Base-by-base conservation (phyloP, 2,888 invertebrate genomes). In the Tolmerus cingulatus region DNA sequence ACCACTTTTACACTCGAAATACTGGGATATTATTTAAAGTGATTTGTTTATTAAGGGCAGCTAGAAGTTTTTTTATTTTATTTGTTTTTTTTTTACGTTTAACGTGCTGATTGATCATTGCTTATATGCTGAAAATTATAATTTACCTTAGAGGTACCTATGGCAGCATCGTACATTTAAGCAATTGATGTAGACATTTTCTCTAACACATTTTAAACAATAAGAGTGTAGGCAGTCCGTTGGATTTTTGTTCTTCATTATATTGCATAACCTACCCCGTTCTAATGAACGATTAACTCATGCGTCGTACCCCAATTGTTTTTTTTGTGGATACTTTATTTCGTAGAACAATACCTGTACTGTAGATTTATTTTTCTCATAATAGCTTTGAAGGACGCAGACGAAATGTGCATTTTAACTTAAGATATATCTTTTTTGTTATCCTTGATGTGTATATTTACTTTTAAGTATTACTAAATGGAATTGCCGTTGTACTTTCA, bases 401-500 rank as follows among this genome's bases (percentile, higher is more conserved):
- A 19, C n/a, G 40, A 43, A 78, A 78, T 78, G 78, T 78, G 78
- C 78, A 43, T 78, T 78, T 78, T 78, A 78, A 46, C 23, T 78
- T 43, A 78, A 43, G 43, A 43, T n/a, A 78, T n/a, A 2, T 78
- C 37, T 37, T 78, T 78, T 78, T 78, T 78, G 78, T 78, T 78
- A 78, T 78, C 43, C 37, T 78, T 78, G 78, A 78, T 78, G 78
- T 78, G 78, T 40, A 78, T 78, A 78, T 78, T 78, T 78, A 78
- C 78, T 37, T 43, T 66, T 78, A 78, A 78, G 37, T 78, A 78
- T 78, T 78, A 78, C 43, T 78, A 78, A 78, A 78, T 78, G 78
- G 78, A 78, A 78, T 78, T 78, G 78, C 43, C 78, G 78, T 43
- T 78, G 78, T 78, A 78, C 78, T 78, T 78, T 78, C 78, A 78